Percentiles rank a stretch among this genome's conserved stretches.
Evolutionary conservation across 1,140 invertebrate species (phyloP).

Genomic region (Drosophila suzukii): DNA sequence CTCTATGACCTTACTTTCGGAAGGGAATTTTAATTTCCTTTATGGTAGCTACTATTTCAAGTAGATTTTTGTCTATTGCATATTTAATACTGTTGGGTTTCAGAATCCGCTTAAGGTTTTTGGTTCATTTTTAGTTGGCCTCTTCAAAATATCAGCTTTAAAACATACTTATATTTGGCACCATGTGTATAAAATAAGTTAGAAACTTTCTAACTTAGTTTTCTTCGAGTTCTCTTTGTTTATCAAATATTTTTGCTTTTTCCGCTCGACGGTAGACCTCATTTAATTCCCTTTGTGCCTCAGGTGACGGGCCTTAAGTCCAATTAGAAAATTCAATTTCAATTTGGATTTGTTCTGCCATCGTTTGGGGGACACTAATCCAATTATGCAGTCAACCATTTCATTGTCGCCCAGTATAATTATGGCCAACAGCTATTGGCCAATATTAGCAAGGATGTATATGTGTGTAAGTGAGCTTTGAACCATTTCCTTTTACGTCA

Average conservation of each 20-base stretch:
- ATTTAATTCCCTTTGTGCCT: conserved; percentile 39
- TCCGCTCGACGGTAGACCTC: conserved; percentile 22
- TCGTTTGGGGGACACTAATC: conserved; percentile 39
- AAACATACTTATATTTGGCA: background rate
- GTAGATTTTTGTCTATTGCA: background rate
- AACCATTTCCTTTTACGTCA: conserved; percentile 59
- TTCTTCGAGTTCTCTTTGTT: background rate
- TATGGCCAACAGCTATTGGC: conserved; percentile 49
- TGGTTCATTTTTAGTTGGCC: no score
- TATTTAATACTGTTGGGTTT: background rate
- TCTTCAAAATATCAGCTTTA: background rate
- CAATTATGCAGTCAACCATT: conserved; percentile 63
- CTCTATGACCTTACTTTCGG: background rate
- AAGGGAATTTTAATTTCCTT: background rate
- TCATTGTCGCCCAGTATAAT: conserved; percentile 65
- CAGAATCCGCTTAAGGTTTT: background rate
- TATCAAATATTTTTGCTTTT: conserved; percentile 16
- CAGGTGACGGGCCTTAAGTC: conserved; percentile 28
- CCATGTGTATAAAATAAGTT: background rate
- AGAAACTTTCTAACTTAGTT: background rate
- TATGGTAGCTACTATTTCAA: background rate
- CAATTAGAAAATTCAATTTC: conserved; percentile 54
- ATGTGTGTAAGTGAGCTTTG: conserved; percentile 13
- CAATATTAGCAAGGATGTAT: conserved; percentile 19
- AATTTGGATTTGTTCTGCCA: conserved; percentile 38